phyloP scores from a whole-genome alignment of 1,140 invertebrate species.

The Gryon sp. region DNA sequence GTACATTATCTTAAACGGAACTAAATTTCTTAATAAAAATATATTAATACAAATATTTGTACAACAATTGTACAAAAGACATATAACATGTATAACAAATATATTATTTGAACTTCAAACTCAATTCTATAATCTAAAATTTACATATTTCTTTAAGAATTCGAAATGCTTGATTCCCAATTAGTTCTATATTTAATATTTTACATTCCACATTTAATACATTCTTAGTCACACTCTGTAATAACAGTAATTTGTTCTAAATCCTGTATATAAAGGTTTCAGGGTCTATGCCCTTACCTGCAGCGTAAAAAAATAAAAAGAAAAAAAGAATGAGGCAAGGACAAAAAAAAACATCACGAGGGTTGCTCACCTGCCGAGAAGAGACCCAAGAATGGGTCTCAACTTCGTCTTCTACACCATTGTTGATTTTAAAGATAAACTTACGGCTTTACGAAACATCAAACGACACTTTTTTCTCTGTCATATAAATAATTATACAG shows the following conservation, averaged over 20 bases:
- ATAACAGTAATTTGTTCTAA: slow-evolving; percentile 42
- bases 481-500: slow-evolving; percentile 31
- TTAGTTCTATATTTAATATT: too few relatives aligned
- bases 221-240: slow-evolving; percentile 21
- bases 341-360: slow-evolving; percentile 21
- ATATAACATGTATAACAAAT: too few relatives aligned
- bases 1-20: too few relatives aligned
- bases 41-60: too few relatives aligned
- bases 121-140: too few relatives aligned
- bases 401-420: not conserved
- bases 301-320: not conserved
- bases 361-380: slow-evolving; percentile 32
- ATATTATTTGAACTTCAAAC: too few relatives aligned
- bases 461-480: not conserved
- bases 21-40: too few relatives aligned
- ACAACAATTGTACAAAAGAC: too few relatives aligned
- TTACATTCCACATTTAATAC: not conserved
- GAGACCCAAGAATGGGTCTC: not conserved
- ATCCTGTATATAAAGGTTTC: slow-evolving; percentile 12
- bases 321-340: not conserved
- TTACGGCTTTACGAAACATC: slow-evolving; percentile 9
- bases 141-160: too few relatives aligned
- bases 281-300: slow-evolving; percentile 35
- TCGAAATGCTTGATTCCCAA: too few relatives aligned
- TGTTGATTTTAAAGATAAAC: slow-evolving; percentile 25